These are phyloP conservation scores for Margaritifera margaritifera DNA, from an alignment of 2,888 invertebrate genomes.

Conservation along the genomic window DNA sequence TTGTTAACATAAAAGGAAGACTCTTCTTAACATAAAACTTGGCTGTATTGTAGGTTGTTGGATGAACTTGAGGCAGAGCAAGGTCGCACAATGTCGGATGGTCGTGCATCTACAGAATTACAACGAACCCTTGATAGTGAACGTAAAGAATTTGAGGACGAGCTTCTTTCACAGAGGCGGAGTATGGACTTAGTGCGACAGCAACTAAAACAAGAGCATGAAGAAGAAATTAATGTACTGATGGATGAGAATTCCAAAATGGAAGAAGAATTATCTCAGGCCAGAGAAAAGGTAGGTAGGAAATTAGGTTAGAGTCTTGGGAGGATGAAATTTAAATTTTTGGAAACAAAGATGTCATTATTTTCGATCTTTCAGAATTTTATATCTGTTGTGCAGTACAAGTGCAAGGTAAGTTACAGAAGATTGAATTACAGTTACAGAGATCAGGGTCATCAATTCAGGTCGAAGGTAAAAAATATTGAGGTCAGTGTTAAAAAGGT, in stretches of 20 bases:
- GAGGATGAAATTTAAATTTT: no score
- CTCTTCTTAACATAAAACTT: no score
- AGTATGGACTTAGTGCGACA: slow-evolving; percentile 48
- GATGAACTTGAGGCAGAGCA: slow-evolving; percentile 73
- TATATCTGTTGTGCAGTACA: no score
- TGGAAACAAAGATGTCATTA: no score
- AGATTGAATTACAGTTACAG: no score
- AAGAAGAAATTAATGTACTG: slow-evolving; percentile 64
- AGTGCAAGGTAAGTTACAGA: no score
- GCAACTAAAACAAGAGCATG: slow-evolving; percentile 58
- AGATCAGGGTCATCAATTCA: no score
- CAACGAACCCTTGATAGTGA: slow-evolving; percentile 70
- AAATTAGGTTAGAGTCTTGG: no score
- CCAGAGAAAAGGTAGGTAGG: slow-evolving; percentile 55
- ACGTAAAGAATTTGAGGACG: slow-evolving; percentile 68
- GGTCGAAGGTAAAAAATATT: no score
- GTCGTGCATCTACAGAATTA: slow-evolving; percentile 47
- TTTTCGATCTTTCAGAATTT: no score
- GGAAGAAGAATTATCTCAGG: slow-evolving; percentile 42
- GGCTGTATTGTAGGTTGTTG: slow-evolving; percentile 48
- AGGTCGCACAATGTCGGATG: slow-evolving; percentile 36
- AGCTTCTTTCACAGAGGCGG: slow-evolving; percentile 70
- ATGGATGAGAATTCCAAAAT: slow-evolving; percentile 66
- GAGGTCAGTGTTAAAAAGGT: no score
- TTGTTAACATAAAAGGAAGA: no score